A percentile compares a stretch with the other conserved stretches of the same genome.
phyloP scores from a whole-genome alignment of 2,888 invertebrate genomes.

The Synanthedon formicaeformis region DNA sequence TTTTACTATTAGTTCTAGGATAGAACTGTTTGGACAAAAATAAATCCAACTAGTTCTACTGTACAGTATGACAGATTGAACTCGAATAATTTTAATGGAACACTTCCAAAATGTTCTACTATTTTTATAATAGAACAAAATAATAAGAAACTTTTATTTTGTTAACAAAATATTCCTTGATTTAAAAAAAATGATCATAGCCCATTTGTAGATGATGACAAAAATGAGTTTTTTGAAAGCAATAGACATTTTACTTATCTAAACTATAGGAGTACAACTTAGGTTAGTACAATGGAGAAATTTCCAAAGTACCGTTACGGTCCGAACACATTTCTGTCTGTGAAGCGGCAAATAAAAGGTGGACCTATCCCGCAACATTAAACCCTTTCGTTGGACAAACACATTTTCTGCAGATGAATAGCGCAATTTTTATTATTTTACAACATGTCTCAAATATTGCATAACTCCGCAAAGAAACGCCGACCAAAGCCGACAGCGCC shows the following conservation, averaged over 20 bases:
- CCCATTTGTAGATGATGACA: too few species aligned
- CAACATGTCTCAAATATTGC: slow-evolving; percentile 47
- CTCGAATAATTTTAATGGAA: too few species aligned
- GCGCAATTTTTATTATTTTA: slow-evolving; percentile 66
- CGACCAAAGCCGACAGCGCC: slow-evolving; percentile 33
- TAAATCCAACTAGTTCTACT: too few species aligned
- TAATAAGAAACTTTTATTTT: too few species aligned
- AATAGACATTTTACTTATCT: slow-evolving; percentile 41
- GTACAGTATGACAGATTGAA: too few species aligned
- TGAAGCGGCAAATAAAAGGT: slow-evolving; percentile 40
- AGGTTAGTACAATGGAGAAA: slow-evolving; percentile 34
- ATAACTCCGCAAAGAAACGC: slow-evolving; percentile 55
- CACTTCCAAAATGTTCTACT: too few species aligned
- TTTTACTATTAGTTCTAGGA: too few species aligned
- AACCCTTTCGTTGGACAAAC: slow-evolving; percentile 50
- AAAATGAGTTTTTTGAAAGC: too few species aligned
- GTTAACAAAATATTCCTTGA: too few species aligned
- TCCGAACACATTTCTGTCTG: slow-evolving; percentile 18
- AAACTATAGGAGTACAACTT: slow-evolving; percentile 16
- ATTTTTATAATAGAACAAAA: too few species aligned
- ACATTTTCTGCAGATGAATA: slow-evolving; percentile 58
- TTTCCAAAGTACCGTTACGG: slow-evolving; percentile 52
- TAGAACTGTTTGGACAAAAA: too few species aligned
- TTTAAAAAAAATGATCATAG: slow-evolving; percentile 8
- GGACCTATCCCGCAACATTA: slow-evolving; percentile 41